These are phyloP conservation scores for Oceanodroma tethys DNA, from an alignment of 2,113 vertebrate species.

Conservation along the genomic window DNA sequence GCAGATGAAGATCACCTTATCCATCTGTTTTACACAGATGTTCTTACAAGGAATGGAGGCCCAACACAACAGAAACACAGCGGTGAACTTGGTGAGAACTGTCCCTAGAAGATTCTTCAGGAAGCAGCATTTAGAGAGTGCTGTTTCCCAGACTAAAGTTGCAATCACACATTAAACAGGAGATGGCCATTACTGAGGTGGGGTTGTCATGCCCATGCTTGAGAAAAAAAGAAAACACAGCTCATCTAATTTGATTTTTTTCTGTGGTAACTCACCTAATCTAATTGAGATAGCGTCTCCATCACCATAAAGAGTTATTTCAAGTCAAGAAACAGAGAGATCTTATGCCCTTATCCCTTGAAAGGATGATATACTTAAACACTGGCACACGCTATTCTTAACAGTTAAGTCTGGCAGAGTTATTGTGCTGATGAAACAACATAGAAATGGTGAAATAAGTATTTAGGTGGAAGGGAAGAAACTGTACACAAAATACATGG, in stretches of 20 bases:
- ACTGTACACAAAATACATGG: neutral
- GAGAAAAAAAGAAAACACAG: neutral
- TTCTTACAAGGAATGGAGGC: neutral
- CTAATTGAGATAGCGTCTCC: neutral
- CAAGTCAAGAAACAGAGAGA: neutral
- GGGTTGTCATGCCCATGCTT: neutral
- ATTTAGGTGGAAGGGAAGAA: neutral
- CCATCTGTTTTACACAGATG: neutral
- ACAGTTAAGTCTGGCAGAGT: neutral
- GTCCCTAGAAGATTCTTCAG: neutral
- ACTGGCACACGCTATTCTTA: rapidly evolving
- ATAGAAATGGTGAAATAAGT: neutral
- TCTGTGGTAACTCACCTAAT: neutral
- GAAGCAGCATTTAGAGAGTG: neutral
- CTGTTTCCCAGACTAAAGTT: neutral
- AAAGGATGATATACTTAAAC: neutral
- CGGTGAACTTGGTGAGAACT: neutral
- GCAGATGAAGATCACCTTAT: neutral
- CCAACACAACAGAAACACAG: neutral
- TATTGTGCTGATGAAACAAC: neutral
- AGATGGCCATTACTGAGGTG: neutral
- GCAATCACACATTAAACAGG: neutral
- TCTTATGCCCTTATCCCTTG: neutral
- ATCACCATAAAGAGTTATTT: neutral
- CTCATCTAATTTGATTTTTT: neutral